Base-by-base conservation (phyloP, 2,113 vertebrate species). In the Nibea albiflora region DNA sequence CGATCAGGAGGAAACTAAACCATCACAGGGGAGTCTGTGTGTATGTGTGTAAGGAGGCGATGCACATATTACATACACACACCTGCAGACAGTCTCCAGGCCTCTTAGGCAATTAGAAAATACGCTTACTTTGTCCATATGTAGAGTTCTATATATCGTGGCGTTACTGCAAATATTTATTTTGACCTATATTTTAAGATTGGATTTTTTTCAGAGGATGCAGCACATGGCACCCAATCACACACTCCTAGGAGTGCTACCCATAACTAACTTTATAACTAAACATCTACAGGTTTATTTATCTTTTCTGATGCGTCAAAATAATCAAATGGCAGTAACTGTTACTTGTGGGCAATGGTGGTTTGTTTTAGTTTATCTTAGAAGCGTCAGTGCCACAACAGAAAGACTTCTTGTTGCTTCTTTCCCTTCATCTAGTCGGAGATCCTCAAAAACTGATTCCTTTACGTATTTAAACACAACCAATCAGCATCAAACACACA, bases 1-100 rank as follows among this genome's bases (percentile, higher is more conserved):
- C 22, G 84, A 89, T 94, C 46, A 76, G 77, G 67, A 85, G 75
- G 75, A 88, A 77, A 76, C 67, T 44, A 70, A 84, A 71, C 63
- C 8, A 5, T 69, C 60, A 71, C 3, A 70, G 31, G 52, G 35
- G 58, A 44, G 20, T 65, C 44, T 54, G 11, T 60, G 49, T 68
- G 24, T 64, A 26, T 49, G 35, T 65, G 19, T 17, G 35, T 53
- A 16, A 31, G 22, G 53, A 53, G 31, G n/a, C 63, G 57, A 53
- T 28, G 28, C 64, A 50, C 20, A 50, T 42, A 10, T 44, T 72
- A 58, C 42, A n/a, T 67, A 73, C 17, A 44, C 44, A 22, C 24
- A 66, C 28, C 46, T 76, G 42, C 42, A 65, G 72, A 63, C 15
- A 17, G 49, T 69, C 31, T 39, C 11, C 28, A 19, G 11, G 24